phyloP scores from a whole-genome alignment of 2,113 vertebrate genomes.

The Psophia crepitans region DNA sequence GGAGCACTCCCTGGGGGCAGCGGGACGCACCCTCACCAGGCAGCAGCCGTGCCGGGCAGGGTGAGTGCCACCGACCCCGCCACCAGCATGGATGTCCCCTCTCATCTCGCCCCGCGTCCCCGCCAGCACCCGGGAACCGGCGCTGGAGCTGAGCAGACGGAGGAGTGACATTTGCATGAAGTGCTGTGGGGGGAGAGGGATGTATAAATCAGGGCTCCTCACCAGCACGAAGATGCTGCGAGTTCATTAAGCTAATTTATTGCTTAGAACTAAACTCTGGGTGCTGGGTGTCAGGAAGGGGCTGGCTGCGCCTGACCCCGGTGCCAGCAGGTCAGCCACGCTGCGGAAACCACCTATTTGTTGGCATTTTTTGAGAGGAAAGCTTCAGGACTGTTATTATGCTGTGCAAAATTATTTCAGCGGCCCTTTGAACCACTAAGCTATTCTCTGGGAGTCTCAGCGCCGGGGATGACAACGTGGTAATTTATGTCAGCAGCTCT shows the following conservation, averaged over 20 bases:
- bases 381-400: not conserved
- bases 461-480: not conserved
- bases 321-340: not conserved
- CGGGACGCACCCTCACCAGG: not conserved
- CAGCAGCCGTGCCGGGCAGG: not conserved
- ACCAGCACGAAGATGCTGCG: accelerated
- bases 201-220: not conserved
- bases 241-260: not conserved
- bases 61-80: not conserved
- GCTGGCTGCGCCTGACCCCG: not conserved
- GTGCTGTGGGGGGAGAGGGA: not conserved
- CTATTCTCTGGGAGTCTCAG: not conserved
- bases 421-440: not conserved
- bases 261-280: accelerated
- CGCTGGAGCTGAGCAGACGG: accelerated
- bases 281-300: not conserved
- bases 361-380: not conserved
- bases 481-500: not conserved
- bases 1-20: not conserved
- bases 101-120: not conserved
- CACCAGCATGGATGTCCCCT: accelerated
- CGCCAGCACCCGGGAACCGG: not conserved
- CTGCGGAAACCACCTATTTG: not conserved
- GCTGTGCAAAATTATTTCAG: not conserved
- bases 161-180: accelerated